phyloP scores from a whole-genome alignment of 2,888 invertebrate species.

The Aphodius granarius region DNA sequence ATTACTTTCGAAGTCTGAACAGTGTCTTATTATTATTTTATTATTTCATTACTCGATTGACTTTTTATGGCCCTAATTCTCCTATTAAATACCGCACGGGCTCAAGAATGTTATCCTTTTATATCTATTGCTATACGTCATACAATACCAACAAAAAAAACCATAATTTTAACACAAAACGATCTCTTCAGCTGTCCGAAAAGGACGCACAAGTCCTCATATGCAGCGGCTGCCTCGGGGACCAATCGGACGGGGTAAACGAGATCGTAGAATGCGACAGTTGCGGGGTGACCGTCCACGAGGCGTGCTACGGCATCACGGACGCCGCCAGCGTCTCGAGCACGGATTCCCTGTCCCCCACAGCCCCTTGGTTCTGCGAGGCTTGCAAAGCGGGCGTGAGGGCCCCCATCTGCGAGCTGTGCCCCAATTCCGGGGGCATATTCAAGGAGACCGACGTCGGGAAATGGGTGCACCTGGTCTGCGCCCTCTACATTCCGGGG shows the following conservation, averaged over 20 bases:
- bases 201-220: constrained; percentile 74
- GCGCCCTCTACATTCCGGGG: constrained; percentile 96
- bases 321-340: constrained; percentile 90
- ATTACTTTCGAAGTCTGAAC: no score
- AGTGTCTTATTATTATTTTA: no score
- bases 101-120: no score
- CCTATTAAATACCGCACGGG: no score
- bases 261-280: constrained; percentile 98
- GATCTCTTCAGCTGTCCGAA: constrained; percentile 45
- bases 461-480: constrained; percentile 97
- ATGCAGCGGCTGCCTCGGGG: constrained; percentile 92
- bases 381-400: constrained; percentile 90
- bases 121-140: no score
- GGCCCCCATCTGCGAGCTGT: constrained; percentile 91
- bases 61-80: no score
- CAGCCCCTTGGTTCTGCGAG: constrained; percentile 99
- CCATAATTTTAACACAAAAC: neutral
- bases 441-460: constrained; percentile 97
- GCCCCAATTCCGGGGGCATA: constrained; percentile 89
- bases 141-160: no score
- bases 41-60: no score
- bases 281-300: constrained; percentile 95
- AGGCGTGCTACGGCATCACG: constrained; percentile 95
- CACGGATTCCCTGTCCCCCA: constrained; percentile 91
- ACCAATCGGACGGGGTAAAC: constrained; percentile 89